Base-by-base conservation (phyloP, 2,888 invertebrate species). In the Dasypolia templi region DNA sequence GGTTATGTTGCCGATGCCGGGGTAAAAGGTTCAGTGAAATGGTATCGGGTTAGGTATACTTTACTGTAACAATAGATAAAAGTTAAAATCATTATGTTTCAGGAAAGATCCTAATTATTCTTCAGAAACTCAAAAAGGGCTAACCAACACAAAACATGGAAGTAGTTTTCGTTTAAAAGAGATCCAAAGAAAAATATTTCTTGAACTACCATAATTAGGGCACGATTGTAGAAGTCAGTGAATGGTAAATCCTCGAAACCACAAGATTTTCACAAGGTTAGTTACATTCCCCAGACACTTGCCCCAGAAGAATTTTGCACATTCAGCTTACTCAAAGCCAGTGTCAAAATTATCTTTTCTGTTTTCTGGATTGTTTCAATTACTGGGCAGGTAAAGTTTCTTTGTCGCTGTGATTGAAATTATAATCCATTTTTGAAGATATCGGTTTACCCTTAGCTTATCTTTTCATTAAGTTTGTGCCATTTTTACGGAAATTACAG, bases 191-290 rank as follows among this genome's bases (percentile, higher is more conserved):
- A 71, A 75, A 76, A 59, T 29, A 73, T 64, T 65, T 6, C 35
- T 56, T 29, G 42, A 75, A 85, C 68, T n/a, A n/a, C n/a, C n/a
- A n/a, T 81, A 85, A 85, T 86, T 81, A 81, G 56, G 63, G 42
- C 44, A 19, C 35, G 56, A 70, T 65, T 72, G 62, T 75, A 59
- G 56, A 19, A 68, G 11, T 29, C 32, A 3, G 51, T 58, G 72
- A 75, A 78, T 66, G 44, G 65, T 12, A 19, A 76, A 56, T 66
- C 29, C 59, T 12, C 17, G 5, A 22, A 64, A 53, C 35, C 32
- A 17, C 61, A 5, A 44, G 55, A 64, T 75, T 81, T 69, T 46
- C 29, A 63, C 58, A 62, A 76, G 51, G 51, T 46, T 53, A 51
- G 63, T 32, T 26, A 46, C 58, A 19, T 68, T 56, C n/a, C n/a